A percentile compares a stretch with the other conserved stretches of the same genome.
Evolutionary conservation across 2,797 vertebrate species (phyloP).

Genomic region (Adrianichthys oophorus): DNA sequence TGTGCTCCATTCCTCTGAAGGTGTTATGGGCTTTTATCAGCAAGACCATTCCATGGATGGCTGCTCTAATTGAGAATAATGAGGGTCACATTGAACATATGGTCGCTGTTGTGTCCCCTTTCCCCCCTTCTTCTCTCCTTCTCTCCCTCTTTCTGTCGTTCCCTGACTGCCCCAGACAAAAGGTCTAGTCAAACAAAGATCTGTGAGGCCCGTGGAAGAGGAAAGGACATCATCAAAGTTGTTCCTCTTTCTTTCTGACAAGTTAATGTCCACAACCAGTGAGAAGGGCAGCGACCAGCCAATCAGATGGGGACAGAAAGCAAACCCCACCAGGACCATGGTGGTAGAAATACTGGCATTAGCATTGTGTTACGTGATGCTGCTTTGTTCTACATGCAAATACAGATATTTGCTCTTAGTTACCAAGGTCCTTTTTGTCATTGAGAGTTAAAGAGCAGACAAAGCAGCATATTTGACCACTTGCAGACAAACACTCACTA

Average conservation of each 20-base stretch:
- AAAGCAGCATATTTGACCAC: conserved; percentile 65
- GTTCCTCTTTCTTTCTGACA: conserved; percentile 56
- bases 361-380: conserved; percentile 69
- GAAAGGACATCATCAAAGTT: conserved; percentile 68
- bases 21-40: conserved; percentile 84
- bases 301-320: conserved; percentile 53
- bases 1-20: conserved; percentile 73
- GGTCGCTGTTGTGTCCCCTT: conserved; percentile 83
- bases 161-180: conserved; percentile 67
- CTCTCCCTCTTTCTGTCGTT: conserved; percentile 49
- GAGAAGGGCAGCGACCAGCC: conserved; percentile 70
- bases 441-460: conserved; percentile 62
- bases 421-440: conserved; percentile 71
- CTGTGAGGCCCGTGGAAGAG: conserved; percentile 44
- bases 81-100: conserved; percentile 91
- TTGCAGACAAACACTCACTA: conserved; percentile 54
- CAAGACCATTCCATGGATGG: conserved; percentile 86
- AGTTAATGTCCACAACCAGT: conserved; percentile 59
- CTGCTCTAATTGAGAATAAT: conserved; percentile 90
- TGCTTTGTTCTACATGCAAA: conserved; percentile 65
- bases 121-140: conserved; percentile 70
- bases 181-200: conserved; percentile 76
- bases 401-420: conserved; percentile 62
- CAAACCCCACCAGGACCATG: conserved; percentile 59
- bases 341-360: conserved; percentile 58